Conservation (phyloP, 2,888 invertebrate species). For the Eumerus sabulonum region DNA sequence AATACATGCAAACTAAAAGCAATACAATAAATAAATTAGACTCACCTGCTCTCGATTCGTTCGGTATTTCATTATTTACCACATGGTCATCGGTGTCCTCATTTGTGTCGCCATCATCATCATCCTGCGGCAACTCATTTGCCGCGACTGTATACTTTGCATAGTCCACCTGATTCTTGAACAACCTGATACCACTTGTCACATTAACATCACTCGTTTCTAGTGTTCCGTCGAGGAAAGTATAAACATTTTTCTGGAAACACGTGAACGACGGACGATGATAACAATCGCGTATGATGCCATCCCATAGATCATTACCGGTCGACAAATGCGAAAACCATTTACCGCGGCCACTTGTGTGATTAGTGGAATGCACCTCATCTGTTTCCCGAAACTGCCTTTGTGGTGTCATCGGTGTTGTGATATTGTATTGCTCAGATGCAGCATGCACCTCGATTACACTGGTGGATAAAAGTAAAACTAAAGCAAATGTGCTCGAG, state of each 20-base stretch:
- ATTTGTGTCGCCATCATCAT: conserved; percentile 35
- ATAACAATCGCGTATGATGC: conserved; percentile 86
- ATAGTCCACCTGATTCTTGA: conserved; percentile 83
- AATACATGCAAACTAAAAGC: neutral
- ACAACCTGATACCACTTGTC: conserved; percentile 83
- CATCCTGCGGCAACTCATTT: conserved; percentile 74
- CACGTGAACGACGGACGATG: conserved; percentile 85
- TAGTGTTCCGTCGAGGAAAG: conserved; percentile 85
- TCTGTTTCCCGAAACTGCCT: neutral
- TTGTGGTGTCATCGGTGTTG: conserved; percentile 48
- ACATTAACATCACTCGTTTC: conserved; percentile 84
- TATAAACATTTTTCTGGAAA: conserved; percentile 87
- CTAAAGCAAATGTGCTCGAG: conserved; percentile 32
- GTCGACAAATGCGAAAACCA: conserved; percentile 77
- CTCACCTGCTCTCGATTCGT: conserved; percentile 73
- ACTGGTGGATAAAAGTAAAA: conserved; percentile 50
- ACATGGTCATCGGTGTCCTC: conserved; percentile 69
- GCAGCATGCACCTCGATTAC: conserved; percentile 38
- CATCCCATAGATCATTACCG: conserved; percentile 86
- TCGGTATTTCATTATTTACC: conserved; percentile 72
- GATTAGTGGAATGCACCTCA: conserved; percentile 29
- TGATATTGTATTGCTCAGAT: conserved; percentile 32
- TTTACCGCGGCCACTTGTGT: conserved; percentile 42
- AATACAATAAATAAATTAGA: conserved; percentile 29
- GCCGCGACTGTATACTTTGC: conserved; percentile 81